Evolutionary conservation across 92 coral and sea anemone genomes (phyloP).

Genomic region (Pocillopora meandrina): DNA sequence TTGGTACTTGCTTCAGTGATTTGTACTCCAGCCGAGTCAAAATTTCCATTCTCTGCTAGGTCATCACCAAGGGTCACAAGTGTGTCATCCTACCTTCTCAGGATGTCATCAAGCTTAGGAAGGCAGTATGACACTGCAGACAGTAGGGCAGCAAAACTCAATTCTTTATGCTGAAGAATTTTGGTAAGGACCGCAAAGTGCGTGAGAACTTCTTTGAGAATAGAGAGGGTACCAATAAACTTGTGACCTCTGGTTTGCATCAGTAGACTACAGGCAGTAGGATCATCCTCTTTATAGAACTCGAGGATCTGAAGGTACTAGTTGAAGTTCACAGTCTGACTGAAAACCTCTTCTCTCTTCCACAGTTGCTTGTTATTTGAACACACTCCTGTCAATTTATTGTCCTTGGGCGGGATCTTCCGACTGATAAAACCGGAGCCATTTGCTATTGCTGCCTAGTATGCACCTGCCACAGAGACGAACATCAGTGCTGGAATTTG

Average conservation of each 20-base stretch:
- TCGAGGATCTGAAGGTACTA: conserved; percentile 45
- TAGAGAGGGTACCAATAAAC: conserved; percentile 36
- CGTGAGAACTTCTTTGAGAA: conserved; percentile 42
- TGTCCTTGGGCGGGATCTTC: too few relatives aligned
- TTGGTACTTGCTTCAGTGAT: conserved; percentile 28
- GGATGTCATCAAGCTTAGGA: conserved; percentile 33
- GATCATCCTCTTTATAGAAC: conserved; percentile 35
- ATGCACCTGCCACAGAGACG: too few relatives aligned
- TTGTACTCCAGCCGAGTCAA: conserved; percentile 37
- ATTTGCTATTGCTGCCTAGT: too few relatives aligned
- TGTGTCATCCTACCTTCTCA: conserved; percentile 20
- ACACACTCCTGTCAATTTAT: too few relatives aligned
- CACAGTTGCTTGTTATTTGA: too few relatives aligned
- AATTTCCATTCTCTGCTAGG: conserved; percentile 37
- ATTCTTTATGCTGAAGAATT: conserved; percentile 46
- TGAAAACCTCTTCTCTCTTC: too few relatives aligned
- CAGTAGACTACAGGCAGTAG: conserved; percentile 46
- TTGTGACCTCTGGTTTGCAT: too few relatives aligned
- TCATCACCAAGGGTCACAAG: conserved; percentile 34
- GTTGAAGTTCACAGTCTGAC: too few relatives aligned
- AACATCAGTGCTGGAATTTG: too few relatives aligned
- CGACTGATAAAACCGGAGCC: too few relatives aligned
- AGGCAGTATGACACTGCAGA: conserved; percentile 49
- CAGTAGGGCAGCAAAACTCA: conserved; percentile 45
- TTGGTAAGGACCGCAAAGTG: conserved; percentile 51